phyloP scores from a whole-genome alignment of 2,888 invertebrate species.

The Aphodius sticticus region DNA sequence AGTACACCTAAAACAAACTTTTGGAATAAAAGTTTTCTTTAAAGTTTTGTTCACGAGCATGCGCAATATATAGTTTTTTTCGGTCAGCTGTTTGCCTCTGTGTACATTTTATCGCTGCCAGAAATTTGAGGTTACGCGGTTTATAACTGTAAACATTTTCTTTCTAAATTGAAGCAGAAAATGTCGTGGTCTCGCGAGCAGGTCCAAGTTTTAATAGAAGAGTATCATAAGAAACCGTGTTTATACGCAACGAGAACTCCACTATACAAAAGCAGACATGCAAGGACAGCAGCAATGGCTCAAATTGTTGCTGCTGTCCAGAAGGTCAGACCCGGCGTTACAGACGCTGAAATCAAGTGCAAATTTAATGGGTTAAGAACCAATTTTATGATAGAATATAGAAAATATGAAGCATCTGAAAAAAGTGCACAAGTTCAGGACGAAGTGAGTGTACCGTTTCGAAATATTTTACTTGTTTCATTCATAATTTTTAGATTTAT shows the following conservation, averaged over 20 bases:
- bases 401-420: background rate
- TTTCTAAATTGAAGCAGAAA: background rate
- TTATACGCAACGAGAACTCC: background rate
- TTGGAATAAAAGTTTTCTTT: background rate
- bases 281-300: background rate
- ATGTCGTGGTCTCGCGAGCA: background rate
- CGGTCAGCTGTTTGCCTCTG: background rate
- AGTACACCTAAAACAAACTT: background rate
- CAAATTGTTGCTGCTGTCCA: background rate
- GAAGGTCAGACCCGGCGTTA: background rate
- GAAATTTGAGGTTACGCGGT: background rate
- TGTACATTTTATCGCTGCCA: background rate
- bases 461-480: background rate
- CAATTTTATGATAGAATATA: background rate
- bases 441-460: background rate
- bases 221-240: background rate
- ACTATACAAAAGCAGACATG: background rate
- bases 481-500: background rate
- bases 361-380: background rate
- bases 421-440: background rate
- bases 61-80: background rate
- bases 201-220: background rate
- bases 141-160: background rate
- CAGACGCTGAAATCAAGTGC: background rate
- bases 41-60: background rate